phyloP scores from a whole-genome alignment of 1,140 invertebrate genomes.

The Cryptotermes secundus region DNA sequence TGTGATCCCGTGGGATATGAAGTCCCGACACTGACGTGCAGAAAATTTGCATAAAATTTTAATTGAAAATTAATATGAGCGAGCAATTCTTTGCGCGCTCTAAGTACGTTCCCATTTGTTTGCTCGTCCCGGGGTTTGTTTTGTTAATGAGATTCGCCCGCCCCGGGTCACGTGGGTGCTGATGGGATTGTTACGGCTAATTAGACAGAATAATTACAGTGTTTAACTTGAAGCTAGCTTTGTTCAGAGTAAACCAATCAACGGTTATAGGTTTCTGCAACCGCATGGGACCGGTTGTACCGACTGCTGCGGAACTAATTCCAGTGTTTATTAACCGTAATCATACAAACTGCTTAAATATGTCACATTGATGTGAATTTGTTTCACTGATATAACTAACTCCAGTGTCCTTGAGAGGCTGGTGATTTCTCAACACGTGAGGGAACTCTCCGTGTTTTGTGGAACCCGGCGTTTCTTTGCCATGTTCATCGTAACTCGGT shows the following conservation, averaged over 20 bases:
- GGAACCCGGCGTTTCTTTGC: too few relatives aligned
- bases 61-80: slow-evolving; percentile 22
- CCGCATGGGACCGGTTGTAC: not conserved
- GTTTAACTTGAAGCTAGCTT: slow-evolving; percentile 27
- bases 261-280: slow-evolving; percentile 12
- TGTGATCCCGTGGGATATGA: not conserved
- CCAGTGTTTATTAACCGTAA: too few relatives aligned
- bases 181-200: slow-evolving; percentile 34
- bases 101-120: not conserved
- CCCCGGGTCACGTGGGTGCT: slow-evolving; percentile 18
- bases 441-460: too few relatives aligned
- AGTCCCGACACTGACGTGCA: not conserved
- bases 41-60: slow-evolving; percentile 16
- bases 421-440: too few relatives aligned
- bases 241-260: slow-evolving; percentile 28
- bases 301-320: not conserved
- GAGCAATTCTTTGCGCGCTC: not conserved
- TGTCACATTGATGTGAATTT: too few relatives aligned
- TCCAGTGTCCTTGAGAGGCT: too few relatives aligned
- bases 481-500: too few relatives aligned
- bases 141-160: slow-evolving; percentile 36
- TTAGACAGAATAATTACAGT: slow-evolving; percentile 34
- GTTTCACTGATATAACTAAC: too few relatives aligned
- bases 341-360: too few relatives aligned
- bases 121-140: slow-evolving; percentile 30